These are phyloP conservation scores for Spodoptera exigua DNA, from an alignment of 2,888 invertebrate species.

Conservation along the genomic window DNA sequence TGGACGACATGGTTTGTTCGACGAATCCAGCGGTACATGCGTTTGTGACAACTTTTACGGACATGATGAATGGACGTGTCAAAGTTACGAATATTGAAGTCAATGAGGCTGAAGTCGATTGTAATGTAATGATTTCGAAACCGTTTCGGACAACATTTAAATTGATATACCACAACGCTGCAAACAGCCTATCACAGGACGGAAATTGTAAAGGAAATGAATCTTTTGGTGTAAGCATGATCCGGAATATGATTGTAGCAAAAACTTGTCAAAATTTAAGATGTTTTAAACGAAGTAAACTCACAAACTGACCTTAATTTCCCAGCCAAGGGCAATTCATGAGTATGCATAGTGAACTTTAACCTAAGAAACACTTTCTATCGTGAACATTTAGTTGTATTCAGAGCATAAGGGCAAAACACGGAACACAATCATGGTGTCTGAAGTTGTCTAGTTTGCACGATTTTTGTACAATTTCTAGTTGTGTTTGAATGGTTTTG, in stretches of 20 bases:
- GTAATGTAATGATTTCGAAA: conserved; percentile 52
- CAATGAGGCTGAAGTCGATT: conserved; percentile 43
- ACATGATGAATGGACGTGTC: conserved; percentile 60
- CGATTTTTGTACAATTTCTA: neutral
- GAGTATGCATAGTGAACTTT: conserved; percentile 40
- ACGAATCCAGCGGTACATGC: conserved; percentile 69
- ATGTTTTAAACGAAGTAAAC: conserved; percentile 26
- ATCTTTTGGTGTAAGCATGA: conserved; percentile 3
- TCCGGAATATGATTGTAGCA: conserved; percentile 7
- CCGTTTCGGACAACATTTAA: conserved; percentile 34
- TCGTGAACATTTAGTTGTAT: conserved; percentile 30
- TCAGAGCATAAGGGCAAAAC: conserved; percentile 25
- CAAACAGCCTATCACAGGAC: conserved; percentile 10
- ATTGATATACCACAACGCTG: conserved; percentile 45
- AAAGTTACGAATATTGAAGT: conserved; percentile 51
- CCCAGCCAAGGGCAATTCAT: conserved; percentile 40
- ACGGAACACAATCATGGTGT: conserved; percentile 8
- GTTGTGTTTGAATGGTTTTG: conserved; percentile 13
- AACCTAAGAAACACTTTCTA: conserved; percentile 43
- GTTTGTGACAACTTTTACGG: conserved; percentile 65
- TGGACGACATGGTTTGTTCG: conserved; percentile 73
- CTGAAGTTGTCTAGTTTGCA: conserved; percentile 8
- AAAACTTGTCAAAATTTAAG: conserved; percentile 25
- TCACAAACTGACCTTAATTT: conserved; percentile 40
- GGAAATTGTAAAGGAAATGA: conserved; percentile 7